Percentiles rank a stretch among this genome's conserved stretches.
These are phyloP conservation scores for Sesamia inferens DNA, from an alignment of 2,888 invertebrate genomes.

Conservation along the genomic window DNA sequence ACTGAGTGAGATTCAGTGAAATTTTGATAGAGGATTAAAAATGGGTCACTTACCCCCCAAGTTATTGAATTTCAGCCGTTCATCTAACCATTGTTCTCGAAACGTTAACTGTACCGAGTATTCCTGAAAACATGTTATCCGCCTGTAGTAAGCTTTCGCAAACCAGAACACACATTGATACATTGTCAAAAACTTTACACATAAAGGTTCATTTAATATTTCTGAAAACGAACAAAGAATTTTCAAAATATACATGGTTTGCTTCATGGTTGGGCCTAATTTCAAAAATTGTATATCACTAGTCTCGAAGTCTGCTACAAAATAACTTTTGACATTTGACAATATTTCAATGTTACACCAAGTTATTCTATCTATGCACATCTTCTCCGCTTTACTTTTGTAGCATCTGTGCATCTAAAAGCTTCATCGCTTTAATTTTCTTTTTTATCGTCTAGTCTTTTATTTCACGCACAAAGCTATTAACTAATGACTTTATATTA, in stretches of 20 bases:
- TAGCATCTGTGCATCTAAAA: conserved; percentile 63
- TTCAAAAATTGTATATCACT: not conserved
- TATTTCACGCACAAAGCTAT: conserved; percentile 68
- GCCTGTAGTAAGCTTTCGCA: conserved; percentile 40
- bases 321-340: conserved; percentile 55
- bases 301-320: not conserved
- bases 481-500: conserved; percentile 62
- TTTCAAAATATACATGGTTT: not conserved
- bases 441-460: conserved; percentile 52
- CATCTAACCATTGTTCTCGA: conserved; percentile 99
- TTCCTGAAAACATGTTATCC: conserved; percentile 92
- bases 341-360: conserved; percentile 67
- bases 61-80: conserved; percentile 96
- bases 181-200: conserved; percentile 56
- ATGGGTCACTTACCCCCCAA: conserved; percentile 92
- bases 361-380: conserved; percentile 42
- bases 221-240: not conserved
- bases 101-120: conserved; percentile 99
- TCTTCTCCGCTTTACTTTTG: conserved; percentile 49
- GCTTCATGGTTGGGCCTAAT: conserved; percentile 6
- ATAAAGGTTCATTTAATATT: not conserved
- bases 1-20: not conserved
- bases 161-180: conserved; percentile 50
- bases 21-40: not conserved
- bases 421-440: conserved; percentile 49